Evolutionary conservation across 2,113 vertebrate genomes (phyloP).

Genomic region (Phylloscopus trochiloides): DNA sequence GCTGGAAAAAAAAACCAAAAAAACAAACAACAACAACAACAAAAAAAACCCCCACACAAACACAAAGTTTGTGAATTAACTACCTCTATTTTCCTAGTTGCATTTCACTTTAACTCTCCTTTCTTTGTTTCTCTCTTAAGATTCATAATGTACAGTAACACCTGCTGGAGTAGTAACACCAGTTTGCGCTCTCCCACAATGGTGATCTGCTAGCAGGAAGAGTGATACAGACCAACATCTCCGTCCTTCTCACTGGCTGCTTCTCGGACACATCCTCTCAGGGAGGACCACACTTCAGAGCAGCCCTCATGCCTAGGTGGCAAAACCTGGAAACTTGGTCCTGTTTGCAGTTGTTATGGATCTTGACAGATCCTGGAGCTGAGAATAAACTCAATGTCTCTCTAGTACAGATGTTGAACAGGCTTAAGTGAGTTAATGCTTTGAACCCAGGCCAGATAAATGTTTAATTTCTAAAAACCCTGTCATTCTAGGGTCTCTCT

Average conservation of each 20-base stretch:
- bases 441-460: conserved; percentile 49
- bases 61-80: background rate
- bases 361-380: background rate
- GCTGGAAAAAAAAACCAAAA: fast-evolving
- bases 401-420: conserved; percentile 60
- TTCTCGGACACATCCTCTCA: background rate
- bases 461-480: conserved; percentile 67
- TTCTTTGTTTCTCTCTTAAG: conserved; percentile 19
- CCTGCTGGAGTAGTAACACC: background rate
- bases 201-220: background rate
- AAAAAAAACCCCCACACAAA: no score
- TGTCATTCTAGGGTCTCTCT: conserved; percentile 16
- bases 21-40: no score
- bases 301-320: background rate
- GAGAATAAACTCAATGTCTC: conserved; percentile 45
- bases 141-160: background rate
- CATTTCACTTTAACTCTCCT: background rate
- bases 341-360: background rate
- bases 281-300: background rate
- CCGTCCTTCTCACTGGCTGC: background rate
- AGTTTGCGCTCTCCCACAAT: background rate
- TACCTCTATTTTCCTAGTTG: conserved; percentile 37
- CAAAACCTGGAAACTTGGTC: background rate
- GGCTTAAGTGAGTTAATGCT: conserved; percentile 32
- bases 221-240: background rate